Evolutionary conservation across 1,140 invertebrate genomes (phyloP), one percentile per base, ranked within the genome.

Genomic region (Araneus ventricosus): DNA sequence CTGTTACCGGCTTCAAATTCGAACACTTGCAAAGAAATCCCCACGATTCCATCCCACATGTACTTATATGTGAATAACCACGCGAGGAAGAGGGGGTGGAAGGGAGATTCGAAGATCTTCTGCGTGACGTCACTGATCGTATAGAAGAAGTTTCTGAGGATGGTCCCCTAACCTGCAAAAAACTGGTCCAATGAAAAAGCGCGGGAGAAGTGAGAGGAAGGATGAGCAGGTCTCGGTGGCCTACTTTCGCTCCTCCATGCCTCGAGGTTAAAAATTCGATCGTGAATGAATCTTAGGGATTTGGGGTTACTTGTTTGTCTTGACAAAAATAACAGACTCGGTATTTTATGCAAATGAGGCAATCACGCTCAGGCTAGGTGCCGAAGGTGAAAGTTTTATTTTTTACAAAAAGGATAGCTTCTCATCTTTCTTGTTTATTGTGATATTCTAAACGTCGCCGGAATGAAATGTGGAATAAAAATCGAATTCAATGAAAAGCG

Each of bases 131-230:
- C 89, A 91, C 79, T 61, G 39, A 75, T 70, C 22, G 27, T n/a
- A 30, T 34, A 34, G 57, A 24, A 39, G 59, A 91, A 67, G 39
- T n/a, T 91, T 59, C 37, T 34, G 67, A 87, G 70, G 91, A 93
- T 93, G 91, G 91, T 92, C 91, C 91, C 91, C 63, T 93, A 93
- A 93, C 91, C 91, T 93, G 52, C 22, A 93, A 79, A 88, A 52
- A 88, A 79, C 41, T 88, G 63, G 91, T 79, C 91, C 91, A 93
- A 93, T 93, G 20, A 93, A 67, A 57, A 82, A 27, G 75, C 8
- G 67, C 67, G 41, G 39, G 41, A 41, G 80, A 86, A 80, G 37
- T 10, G 39, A 61, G 90, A 45, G 70, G 57, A 75, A 45, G 80
- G 91, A 87, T 87, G 91, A 88, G n/a, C n/a, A n/a, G n/a, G n/a